A percentile compares a stretch with the other conserved stretches of the same genome.
Evolutionary conservation across 2,888 invertebrate genomes (phyloP).

Genomic region (Dryobotodes eremita): DNA sequence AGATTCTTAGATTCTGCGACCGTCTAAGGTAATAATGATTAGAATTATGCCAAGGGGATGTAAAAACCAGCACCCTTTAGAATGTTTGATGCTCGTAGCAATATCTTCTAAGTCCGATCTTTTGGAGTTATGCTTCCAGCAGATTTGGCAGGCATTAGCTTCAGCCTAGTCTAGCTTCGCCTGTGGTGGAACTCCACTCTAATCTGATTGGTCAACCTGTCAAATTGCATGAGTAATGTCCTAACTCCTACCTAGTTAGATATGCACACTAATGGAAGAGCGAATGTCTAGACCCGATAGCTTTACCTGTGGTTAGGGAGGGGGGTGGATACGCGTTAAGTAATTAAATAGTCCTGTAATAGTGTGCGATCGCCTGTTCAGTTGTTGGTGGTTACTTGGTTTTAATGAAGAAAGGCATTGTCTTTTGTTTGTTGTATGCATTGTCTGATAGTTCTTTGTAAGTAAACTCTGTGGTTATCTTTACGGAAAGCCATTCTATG

Average conservation of each 20-base stretch:
- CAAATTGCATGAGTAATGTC: constrained; percentile 41
- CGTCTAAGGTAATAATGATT: neutral
- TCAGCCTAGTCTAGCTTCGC: neutral
- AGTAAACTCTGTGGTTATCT: neutral
- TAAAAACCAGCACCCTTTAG: neutral
- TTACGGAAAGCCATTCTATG: too few species aligned
- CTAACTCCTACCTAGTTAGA: constrained; percentile 3
- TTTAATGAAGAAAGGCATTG: constrained; percentile 9
- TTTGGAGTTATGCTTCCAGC: neutral
- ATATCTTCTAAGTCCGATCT: neutral
- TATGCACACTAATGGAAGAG: constrained; percentile 56
- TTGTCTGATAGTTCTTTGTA: neutral
- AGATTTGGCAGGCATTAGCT: neutral
- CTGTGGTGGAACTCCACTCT: constrained; percentile 11
- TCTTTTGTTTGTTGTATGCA: constrained; percentile 11
- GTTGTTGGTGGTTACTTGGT: constrained; percentile 6
- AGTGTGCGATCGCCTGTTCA: constrained; percentile 7
- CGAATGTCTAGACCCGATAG: constrained; percentile 66
- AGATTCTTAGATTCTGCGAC: neutral
- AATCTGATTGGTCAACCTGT: constrained; percentile 28
- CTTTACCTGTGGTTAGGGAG: neutral
- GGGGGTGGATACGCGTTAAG: constrained; percentile 15
- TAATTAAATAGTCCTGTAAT: constrained; percentile 50
- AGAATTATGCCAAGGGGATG: neutral
- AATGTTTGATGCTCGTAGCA: neutral